These are phyloP conservation scores for Agrotis clavis DNA, from an alignment of 2,888 invertebrate genomes.

Conservation along the genomic window DNA sequence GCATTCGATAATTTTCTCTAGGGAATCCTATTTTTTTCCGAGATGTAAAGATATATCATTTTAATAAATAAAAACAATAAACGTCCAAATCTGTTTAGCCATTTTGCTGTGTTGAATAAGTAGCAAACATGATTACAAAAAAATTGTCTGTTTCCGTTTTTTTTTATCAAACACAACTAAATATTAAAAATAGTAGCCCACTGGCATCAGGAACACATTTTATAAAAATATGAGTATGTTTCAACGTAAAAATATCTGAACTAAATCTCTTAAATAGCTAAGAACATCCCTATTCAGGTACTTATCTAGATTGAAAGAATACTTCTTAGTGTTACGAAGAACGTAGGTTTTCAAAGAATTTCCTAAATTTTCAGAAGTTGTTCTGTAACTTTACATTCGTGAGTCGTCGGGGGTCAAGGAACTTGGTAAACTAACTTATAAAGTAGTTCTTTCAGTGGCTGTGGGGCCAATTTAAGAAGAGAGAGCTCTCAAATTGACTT, in stretches of 20 bases:
- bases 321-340: conserved; percentile 21
- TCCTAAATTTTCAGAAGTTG: conserved; percentile 10
- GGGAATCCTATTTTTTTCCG: too few relatives aligned
- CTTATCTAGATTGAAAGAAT: conserved; percentile 13
- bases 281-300: conserved; percentile 25
- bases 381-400: conserved; percentile 11
- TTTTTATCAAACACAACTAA: too few relatives aligned
- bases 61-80: too few relatives aligned
- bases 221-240: too few relatives aligned
- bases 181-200: too few relatives aligned
- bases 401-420: conserved; percentile 16
- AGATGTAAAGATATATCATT: too few relatives aligned
- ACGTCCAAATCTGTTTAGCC: too few relatives aligned
- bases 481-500: not conserved
- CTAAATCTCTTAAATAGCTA: not conserved
- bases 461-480: conserved; percentile 18
- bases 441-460: conserved; percentile 26
- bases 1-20: too few relatives aligned
- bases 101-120: too few relatives aligned
- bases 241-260: conserved; percentile 23
- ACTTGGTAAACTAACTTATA: conserved; percentile 25
- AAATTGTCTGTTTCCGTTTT: too few relatives aligned
- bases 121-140: too few relatives aligned
- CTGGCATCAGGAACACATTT: too few relatives aligned
- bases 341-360: conserved; percentile 12